A percentile compares a stretch with the other conserved stretches of the same genome.
These are phyloP conservation scores for Elymnias hypermnestra DNA, from an alignment of 1,140 invertebrate species.

Conservation along the genomic window DNA sequence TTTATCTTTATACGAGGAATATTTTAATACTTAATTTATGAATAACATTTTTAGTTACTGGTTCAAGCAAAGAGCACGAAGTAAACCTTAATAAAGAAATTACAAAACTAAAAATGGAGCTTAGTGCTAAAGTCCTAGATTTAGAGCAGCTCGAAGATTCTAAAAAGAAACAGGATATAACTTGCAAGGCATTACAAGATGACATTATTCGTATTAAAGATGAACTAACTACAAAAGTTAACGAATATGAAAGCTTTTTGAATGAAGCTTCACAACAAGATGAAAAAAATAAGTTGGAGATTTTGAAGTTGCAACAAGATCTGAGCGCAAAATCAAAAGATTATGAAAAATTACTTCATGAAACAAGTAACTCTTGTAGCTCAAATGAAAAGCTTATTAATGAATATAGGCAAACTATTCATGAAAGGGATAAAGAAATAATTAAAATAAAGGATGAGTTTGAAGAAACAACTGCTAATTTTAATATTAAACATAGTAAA, in stretches of 20 bases:
- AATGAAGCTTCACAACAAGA: constrained; percentile 64
- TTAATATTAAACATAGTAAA: constrained; percentile 64
- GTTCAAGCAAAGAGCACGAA: constrained; percentile 68
- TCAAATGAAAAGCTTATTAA: constrained; percentile 59
- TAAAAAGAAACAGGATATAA: constrained; percentile 71
- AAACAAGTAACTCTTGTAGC: constrained; percentile 36
- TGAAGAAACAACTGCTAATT: constrained; percentile 61
- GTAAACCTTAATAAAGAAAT: constrained; percentile 74
- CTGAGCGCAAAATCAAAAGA: constrained; percentile 57
- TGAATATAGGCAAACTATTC: constrained; percentile 64
- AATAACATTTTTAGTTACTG: constrained; percentile 55
- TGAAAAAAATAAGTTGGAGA: constrained; percentile 61
- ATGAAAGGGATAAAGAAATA: constrained; percentile 67
- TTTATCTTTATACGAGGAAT: background rate
- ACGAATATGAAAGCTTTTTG: constrained; percentile 64
- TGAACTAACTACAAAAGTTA: constrained; percentile 58
- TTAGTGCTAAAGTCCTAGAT: constrained; percentile 75
- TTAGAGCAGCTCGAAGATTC: constrained; percentile 67
- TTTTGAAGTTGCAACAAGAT: constrained; percentile 59
- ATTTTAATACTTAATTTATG: constrained; percentile 11
- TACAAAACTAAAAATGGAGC: constrained; percentile 77
- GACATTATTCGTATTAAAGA: constrained; percentile 58
- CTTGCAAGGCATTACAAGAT: constrained; percentile 57
- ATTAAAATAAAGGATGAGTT: constrained; percentile 66
- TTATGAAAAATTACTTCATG: constrained; percentile 54